phyloP scores from a whole-genome alignment of 35 echinoderm and acorn worm species.

The Amphiura filiformis region DNA sequence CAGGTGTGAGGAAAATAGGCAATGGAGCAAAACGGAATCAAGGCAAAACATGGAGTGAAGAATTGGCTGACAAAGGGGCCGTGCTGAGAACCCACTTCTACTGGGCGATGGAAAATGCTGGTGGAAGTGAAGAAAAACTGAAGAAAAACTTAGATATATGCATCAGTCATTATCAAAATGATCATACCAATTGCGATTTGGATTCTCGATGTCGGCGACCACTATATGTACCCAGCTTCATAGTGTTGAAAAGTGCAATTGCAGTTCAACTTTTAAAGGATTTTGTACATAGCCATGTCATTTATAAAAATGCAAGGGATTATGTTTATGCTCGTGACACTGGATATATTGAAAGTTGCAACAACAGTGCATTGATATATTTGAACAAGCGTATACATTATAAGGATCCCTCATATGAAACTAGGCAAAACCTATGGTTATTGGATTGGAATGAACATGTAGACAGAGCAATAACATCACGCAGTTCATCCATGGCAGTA shows the following conservation, averaged over 20 bases:
- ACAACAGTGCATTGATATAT: neutral
- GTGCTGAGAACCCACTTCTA: neutral
- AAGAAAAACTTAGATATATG: neutral
- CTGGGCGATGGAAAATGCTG: conserved; percentile 3
- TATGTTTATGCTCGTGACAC: neutral
- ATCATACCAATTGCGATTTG: neutral
- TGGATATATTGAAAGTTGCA: neutral
- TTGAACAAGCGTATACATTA: neutral
- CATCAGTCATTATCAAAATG: neutral
- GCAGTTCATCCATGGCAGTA: neutral
- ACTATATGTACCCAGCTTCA: neutral
- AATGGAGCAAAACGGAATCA: neutral
- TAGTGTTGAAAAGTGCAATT: neutral
- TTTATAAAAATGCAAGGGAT: neutral
- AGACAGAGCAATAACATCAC: neutral
- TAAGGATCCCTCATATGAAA: neutral
- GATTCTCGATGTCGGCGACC: neutral
- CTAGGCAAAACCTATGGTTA: neutral
- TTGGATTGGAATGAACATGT: neutral
- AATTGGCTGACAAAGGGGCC: neutral
- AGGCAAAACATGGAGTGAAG: neutral
- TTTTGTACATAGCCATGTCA: neutral
- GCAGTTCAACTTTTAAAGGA: neutral
- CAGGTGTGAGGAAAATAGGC: neutral
- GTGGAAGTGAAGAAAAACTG: neutral